These are phyloP conservation scores for Zoroaster sp. DNA, from an alignment of 53 echinoderm and acorn worm species.

Conservation along the genomic window DNA sequence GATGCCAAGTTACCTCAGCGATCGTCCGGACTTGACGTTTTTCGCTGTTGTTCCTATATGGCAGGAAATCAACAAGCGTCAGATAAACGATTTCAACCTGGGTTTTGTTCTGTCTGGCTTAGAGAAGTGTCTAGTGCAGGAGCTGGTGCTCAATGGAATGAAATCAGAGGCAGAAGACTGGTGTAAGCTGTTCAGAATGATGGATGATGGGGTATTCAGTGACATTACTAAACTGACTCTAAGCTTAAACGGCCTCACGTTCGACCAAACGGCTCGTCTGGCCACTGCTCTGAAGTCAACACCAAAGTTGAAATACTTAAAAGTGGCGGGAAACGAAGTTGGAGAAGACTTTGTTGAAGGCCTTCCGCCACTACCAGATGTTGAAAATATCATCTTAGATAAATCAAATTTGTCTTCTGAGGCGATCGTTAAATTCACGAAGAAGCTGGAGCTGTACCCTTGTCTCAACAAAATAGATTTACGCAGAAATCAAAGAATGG, in stretches of 20 bases:
- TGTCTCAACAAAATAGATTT: conserved; percentile 37
- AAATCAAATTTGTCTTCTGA: conserved; percentile 35
- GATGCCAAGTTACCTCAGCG: conserved; percentile 45
- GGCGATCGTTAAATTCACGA: conserved; percentile 29
- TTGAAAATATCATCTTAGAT: conserved; percentile 58
- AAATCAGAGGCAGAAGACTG: conserved; percentile 38
- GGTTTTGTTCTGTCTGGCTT: conserved; percentile 57
- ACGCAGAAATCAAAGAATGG: conserved; percentile 35
- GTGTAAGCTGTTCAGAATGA: conserved; percentile 40
- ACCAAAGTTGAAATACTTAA: conserved; percentile 51
- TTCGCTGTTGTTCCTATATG: conserved; percentile 55
- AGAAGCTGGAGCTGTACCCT: conserved; percentile 27
- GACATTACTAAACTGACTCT: conserved; percentile 50
- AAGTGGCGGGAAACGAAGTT: conserved; percentile 59
- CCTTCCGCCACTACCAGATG: not conserved
- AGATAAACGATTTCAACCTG: conserved; percentile 57
- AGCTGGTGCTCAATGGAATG: conserved; percentile 55
- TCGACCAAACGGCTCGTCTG: conserved; percentile 18
- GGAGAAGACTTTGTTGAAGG: conserved; percentile 49
- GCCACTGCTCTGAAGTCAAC: conserved; percentile 22
- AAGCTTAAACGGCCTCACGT: conserved; percentile 43
- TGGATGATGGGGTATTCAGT: not conserved
- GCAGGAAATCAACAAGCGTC: conserved; percentile 44
- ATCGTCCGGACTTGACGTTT: conserved; percentile 45
- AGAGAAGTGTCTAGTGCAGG: conserved; percentile 25